Percentiles rank a stretch among this genome's conserved stretches.
phyloP scores from a whole-genome alignment of 2,113 vertebrate species.

The Dunckerocampus dactyliophorus region DNA sequence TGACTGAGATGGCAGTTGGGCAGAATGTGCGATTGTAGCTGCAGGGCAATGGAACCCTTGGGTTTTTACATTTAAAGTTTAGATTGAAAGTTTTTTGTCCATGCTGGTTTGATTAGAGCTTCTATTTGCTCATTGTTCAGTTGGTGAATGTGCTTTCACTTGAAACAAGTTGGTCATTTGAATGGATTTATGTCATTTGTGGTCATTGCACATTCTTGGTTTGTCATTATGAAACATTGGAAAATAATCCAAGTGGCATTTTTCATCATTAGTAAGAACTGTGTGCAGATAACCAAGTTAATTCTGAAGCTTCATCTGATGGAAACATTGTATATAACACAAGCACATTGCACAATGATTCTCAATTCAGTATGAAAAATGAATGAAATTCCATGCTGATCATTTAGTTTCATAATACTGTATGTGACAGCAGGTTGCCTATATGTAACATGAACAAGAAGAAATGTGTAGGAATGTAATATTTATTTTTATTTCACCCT shows the following conservation, averaged over 20 bases:
- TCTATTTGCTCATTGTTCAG: no score
- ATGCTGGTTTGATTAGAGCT: no score
- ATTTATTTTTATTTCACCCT: constrained; percentile 44
- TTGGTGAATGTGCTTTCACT: background rate
- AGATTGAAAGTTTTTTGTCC: constrained; percentile 1
- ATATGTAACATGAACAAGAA: constrained; percentile 29
- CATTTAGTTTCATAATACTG: constrained; percentile 27
- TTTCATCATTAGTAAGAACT: constrained; percentile 40
- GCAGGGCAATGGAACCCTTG: constrained; percentile 19
- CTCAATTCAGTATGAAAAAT: constrained; percentile 44
- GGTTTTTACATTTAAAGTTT: constrained; percentile 38
- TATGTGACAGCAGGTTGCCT: constrained; percentile 10
- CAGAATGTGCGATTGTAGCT: constrained; percentile 13
- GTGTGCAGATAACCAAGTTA: constrained; percentile 23
- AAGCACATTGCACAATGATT: constrained; percentile 17
- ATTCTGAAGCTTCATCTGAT: constrained; percentile 17
- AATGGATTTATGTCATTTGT: constrained; percentile 31
- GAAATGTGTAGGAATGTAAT: constrained; percentile 41
- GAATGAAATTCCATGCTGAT: constrained; percentile 19
- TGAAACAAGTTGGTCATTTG: constrained; percentile 3
- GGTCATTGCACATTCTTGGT: constrained; percentile 15
- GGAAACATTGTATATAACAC: constrained; percentile 19
- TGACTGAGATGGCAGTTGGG: background rate
- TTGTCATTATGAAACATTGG: constrained; percentile 10
- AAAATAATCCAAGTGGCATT: constrained; percentile 16